Evolutionary conservation across 2,797 vertebrate genomes (phyloP).

Genomic region (Hipposideros larvatus): DNA sequence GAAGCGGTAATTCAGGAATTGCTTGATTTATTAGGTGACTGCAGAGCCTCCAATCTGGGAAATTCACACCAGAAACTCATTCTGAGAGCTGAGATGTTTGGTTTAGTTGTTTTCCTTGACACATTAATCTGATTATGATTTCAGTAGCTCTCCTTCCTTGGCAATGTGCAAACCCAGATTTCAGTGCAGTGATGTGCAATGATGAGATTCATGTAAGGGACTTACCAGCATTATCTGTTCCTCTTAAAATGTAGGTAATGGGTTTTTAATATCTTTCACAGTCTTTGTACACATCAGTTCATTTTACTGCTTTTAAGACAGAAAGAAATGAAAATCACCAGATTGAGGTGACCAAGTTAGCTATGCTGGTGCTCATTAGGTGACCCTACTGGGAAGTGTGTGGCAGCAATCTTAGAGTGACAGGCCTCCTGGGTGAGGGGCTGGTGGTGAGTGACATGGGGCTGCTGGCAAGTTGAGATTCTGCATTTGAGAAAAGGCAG

Average conservation of each 20-base stretch:
- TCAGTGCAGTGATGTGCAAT: not conserved
- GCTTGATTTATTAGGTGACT: constrained; percentile 41
- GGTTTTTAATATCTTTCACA: not conserved
- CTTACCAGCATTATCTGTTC: not conserved
- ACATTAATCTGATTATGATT: constrained; percentile 47
- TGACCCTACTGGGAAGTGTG: not conserved
- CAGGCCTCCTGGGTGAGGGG: not conserved
- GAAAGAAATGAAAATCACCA: not conserved
- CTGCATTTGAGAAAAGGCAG: not conserved
- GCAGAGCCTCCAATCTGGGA: constrained; percentile 36
- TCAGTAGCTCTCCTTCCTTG: not conserved
- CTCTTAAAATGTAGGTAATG: not conserved
- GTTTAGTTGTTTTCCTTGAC: not conserved
- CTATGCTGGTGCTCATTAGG: not conserved
- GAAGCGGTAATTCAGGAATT: constrained; percentile 51
- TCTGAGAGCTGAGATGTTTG: not conserved
- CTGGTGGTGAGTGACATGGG: not conserved
- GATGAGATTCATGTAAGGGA: not conserved
- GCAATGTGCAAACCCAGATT: not conserved
- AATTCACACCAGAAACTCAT: constrained; percentile 28
- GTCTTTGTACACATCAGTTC: not conserved
- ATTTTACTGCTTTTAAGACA: not conserved
- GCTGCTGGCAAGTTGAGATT: not conserved
- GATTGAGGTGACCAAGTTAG: not conserved
- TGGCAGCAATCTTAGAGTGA: not conserved